These are phyloP conservation scores for Casuarius casuarius DNA, from an alignment of 2,113 vertebrate genomes.

Conservation along the genomic window DNA sequence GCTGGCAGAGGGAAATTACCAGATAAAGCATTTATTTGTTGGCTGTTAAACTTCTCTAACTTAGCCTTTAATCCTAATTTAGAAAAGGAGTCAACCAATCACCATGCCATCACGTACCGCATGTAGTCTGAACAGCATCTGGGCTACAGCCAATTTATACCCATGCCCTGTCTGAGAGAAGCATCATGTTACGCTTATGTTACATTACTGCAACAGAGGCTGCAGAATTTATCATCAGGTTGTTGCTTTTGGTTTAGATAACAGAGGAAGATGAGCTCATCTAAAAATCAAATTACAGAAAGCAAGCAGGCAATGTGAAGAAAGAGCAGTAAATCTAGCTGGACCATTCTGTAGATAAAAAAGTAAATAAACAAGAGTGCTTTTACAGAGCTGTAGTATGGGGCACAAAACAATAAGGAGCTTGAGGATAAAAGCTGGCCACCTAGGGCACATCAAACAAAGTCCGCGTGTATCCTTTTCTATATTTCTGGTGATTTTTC, in stretches of 20 bases:
- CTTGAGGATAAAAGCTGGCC: background rate
- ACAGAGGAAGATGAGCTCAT: constrained; percentile 64
- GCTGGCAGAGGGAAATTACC: background rate
- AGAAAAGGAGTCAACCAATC: constrained; percentile 34
- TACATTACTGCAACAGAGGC: constrained; percentile 3
- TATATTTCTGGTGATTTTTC: background rate
- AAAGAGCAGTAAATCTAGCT: constrained; percentile 36
- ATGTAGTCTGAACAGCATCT: background rate
- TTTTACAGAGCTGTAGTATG: background rate
- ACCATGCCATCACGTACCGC: background rate
- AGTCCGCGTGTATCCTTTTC: background rate
- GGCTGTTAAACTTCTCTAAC: background rate
- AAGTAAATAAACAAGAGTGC: constrained; percentile 10
- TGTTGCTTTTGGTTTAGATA: constrained; percentile 46
- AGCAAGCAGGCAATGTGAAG: constrained; percentile 13
- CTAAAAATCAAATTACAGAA: constrained; percentile 63
- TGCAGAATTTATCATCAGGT: constrained; percentile 46
- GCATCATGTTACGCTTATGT: background rate
- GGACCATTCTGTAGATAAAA: background rate
- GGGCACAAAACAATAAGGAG: background rate
- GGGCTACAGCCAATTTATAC: constrained; percentile 6
- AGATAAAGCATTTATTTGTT: background rate
- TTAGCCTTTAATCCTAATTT: constrained; percentile 42
- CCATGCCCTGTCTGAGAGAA: background rate
- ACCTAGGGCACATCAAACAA: background rate